Evolutionary conservation across 2,888 invertebrate genomes (phyloP), one percentile per base, ranked within the genome.

Genomic region (Osmoderma eremita): DNA sequence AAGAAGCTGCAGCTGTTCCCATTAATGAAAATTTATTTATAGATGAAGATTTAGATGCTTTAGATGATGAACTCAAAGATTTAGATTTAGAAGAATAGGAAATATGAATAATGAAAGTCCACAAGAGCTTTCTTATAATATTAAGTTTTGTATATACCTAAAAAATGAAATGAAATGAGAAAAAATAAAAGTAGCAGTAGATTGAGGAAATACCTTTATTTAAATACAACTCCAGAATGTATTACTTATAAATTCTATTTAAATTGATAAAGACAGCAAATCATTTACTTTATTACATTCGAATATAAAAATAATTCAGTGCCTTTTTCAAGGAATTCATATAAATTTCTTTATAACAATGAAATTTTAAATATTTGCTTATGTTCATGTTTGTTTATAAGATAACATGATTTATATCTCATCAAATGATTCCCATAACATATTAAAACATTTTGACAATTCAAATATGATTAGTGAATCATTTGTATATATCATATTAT

Each of bases 1-100:
- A 72, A 69, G 83, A 81, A 56, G 86, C 84, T 38, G 83, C 86
- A 67, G 90, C 90, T 5, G 90, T 92, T 45, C 92, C 94, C 62
- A 95, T 96, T 74, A 95, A 96, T 82, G 95, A 95, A 81, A 93
- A 95, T 83, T 88, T 96, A n/a, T 96, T 96, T 85, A 87, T 92
- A 20, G 95, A 92, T 77, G 93, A 92, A 79, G 93, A 94, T 77
- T 83, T 94, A 63, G 93, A 89, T 71, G 90, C 87, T 68, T 80
- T 92, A 73, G 91, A 94, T 76, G 93, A 94, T 76, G 94, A 95
- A 81, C 83, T 95, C 68, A 89, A 93, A 78, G 91, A 92, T 78
- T 83, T 92, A 71, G 92, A 92, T 79, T 80, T 91, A 72, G 91
- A 92, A 77, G 88, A 89, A 80, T 86, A 79, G 83, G 67, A 50